Conservation (phyloP, 2,113 vertebrate species). For the Catagonus wagneri region DNA sequence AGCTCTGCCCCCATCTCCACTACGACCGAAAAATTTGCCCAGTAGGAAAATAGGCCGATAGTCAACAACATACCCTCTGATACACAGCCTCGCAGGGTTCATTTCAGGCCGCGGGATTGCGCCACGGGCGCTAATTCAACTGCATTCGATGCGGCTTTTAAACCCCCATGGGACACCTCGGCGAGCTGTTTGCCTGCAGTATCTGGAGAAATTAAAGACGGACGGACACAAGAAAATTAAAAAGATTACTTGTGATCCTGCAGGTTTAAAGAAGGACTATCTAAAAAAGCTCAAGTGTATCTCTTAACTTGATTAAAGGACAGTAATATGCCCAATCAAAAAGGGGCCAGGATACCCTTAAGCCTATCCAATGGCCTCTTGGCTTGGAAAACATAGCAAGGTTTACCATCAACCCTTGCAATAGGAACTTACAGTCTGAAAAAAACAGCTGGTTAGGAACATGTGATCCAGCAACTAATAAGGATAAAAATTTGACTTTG, state of each 20-base stretch:
- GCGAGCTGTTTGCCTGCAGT: slow-evolving; percentile 87
- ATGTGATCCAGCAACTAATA: not conserved
- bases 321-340: slow-evolving; percentile 67
- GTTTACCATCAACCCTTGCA: slow-evolving; percentile 16
- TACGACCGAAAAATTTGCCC: slow-evolving; percentile 74
- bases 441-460: slow-evolving; percentile 42
- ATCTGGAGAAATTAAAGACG: slow-evolving; percentile 89
- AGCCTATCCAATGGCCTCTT: slow-evolving; percentile 4
- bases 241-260: slow-evolving; percentile 88
- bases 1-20: slow-evolving; percentile 72
- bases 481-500: slow-evolving; percentile 38
- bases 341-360: slow-evolving; percentile 50
- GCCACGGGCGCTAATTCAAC: slow-evolving; percentile 87
- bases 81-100: slow-evolving; percentile 88
- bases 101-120: slow-evolving; percentile 86
- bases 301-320: slow-evolving; percentile 80
- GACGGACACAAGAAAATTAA: slow-evolving; percentile 89
- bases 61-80: slow-evolving; percentile 87
- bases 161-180: slow-evolving; percentile 87
- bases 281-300: slow-evolving; percentile 77
- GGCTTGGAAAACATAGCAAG: slow-evolving; percentile 24
- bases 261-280: slow-evolving; percentile 84
- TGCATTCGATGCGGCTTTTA: slow-evolving; percentile 87
- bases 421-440: not conserved
- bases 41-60: slow-evolving; percentile 84